Evolutionary conservation across 2,113 vertebrate genomes (phyloP).

Genomic region (Hymenochirus boettgeri): DNA sequence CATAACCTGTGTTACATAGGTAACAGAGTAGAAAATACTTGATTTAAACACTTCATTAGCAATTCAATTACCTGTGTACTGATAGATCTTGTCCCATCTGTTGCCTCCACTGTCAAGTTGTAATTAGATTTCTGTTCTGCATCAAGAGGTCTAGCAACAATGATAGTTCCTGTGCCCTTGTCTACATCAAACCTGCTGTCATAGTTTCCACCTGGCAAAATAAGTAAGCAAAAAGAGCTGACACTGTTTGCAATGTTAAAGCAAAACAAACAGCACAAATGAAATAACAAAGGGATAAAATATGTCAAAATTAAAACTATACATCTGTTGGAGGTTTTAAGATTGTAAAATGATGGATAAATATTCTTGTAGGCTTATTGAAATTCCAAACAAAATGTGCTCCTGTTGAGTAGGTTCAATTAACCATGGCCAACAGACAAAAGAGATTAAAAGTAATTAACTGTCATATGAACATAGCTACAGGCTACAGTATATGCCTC

Average conservation of each 20-base stretch:
- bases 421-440: conserved; percentile 36
- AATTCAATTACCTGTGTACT: conserved; percentile 85
- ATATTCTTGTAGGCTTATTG: neutral
- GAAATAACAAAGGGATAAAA: too few relatives aligned
- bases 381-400: neutral
- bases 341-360: too few relatives aligned
- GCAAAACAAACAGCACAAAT: neutral
- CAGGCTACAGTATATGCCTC: conserved; percentile 8
- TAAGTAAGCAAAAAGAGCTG: conserved; percentile 26
- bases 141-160: conserved; percentile 87
- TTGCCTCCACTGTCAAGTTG: conserved; percentile 94
- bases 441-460: conserved; percentile 39
- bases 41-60: conserved; percentile 52
- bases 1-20: conserved; percentile 6
- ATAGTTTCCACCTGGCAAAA: conserved; percentile 87
- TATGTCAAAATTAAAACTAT: too few relatives aligned
- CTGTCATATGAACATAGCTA: conserved; percentile 39
- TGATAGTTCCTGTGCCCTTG: conserved; percentile 89
- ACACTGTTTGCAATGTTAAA: neutral
- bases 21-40: conserved; percentile 39
- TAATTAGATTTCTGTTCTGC: conserved; percentile 93
- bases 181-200: conserved; percentile 96
- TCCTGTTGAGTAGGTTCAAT: conserved; percentile 36
- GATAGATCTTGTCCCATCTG: conserved; percentile 86
- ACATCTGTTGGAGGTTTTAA: too few relatives aligned